These are phyloP conservation scores for Gallirallus australis DNA, from an alignment of 2,797 vertebrate genomes.

Conservation along the genomic window DNA sequence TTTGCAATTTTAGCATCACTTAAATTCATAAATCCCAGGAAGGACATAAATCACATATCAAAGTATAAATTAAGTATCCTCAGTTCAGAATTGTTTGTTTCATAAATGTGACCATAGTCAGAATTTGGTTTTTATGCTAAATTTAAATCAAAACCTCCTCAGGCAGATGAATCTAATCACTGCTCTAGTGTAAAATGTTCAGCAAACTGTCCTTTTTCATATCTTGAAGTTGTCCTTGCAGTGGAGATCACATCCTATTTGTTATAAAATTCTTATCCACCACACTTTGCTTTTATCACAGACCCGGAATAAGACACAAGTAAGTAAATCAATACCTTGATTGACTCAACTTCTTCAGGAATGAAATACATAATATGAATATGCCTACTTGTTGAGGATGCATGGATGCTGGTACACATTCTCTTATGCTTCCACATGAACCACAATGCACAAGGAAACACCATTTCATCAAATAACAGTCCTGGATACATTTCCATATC, in stretches of 20 bases:
- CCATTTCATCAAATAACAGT: background rate
- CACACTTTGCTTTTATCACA: background rate
- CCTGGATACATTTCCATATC: background rate
- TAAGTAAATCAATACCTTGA: background rate
- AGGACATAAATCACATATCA: background rate
- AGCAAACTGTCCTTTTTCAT: background rate
- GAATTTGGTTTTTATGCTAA: background rate
- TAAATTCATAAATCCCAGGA: background rate
- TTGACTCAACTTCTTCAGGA: background rate
- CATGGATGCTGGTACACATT: background rate
- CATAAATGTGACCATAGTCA: background rate
- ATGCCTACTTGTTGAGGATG: background rate
- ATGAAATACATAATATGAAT: background rate
- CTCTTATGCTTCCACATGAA: background rate
- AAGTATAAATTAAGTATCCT: background rate
- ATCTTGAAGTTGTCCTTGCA: background rate
- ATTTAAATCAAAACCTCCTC: background rate
- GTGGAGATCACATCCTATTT: background rate
- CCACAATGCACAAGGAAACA: background rate
- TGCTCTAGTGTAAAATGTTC: background rate
- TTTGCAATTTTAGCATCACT: background rate
- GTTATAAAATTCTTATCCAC: background rate
- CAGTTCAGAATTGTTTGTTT: background rate
- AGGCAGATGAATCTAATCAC: background rate
- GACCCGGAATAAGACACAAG: background rate